Percentiles rank a stretch among this genome's conserved stretches.
Conservation (phyloP, 2,797 vertebrate species). For the Myripristis jacobus region DNA sequence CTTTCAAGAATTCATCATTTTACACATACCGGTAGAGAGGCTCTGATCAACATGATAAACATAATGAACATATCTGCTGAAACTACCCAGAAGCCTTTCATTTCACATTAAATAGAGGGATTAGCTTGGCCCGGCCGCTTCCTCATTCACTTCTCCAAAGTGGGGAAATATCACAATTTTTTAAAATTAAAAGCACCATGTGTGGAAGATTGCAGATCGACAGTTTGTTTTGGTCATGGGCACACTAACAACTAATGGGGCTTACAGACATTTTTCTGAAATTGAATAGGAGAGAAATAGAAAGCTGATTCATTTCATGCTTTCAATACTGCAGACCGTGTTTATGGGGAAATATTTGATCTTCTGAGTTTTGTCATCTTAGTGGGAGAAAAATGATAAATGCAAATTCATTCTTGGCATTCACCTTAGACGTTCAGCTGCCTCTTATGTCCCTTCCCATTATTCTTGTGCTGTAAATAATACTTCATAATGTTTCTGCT, state of each 20-base stretch:
- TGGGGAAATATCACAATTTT: constrained; percentile 69
- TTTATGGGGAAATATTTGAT: no score
- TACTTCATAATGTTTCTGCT: neutral
- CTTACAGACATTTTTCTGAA: no score
- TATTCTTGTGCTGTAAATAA: neutral
- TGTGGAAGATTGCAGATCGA: constrained; percentile 30
- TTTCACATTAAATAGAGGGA: constrained; percentile 73
- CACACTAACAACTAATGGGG: no score
- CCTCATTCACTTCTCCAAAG: constrained; percentile 60
- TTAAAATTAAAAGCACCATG: constrained; percentile 64
- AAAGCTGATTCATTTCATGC: no score
- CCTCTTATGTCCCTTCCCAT: neutral
- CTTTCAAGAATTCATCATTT: constrained; percentile 67
- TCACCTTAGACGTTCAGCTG: neutral
- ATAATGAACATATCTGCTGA: constrained; percentile 72
- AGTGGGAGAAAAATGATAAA: no score
- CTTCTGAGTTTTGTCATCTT: no score
- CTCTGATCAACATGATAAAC: constrained; percentile 76
- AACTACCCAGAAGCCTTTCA: constrained; percentile 69
- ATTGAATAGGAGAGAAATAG: no score
- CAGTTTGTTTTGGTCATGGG: constrained; percentile 37
- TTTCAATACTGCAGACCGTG: no score
- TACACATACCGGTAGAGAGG: constrained; percentile 48
- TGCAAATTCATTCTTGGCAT: no score
- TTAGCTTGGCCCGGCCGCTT: constrained; percentile 67